Evolutionary conservation across 2,888 invertebrate genomes (phyloP).

Genomic region (Ligdia adustata): DNA sequence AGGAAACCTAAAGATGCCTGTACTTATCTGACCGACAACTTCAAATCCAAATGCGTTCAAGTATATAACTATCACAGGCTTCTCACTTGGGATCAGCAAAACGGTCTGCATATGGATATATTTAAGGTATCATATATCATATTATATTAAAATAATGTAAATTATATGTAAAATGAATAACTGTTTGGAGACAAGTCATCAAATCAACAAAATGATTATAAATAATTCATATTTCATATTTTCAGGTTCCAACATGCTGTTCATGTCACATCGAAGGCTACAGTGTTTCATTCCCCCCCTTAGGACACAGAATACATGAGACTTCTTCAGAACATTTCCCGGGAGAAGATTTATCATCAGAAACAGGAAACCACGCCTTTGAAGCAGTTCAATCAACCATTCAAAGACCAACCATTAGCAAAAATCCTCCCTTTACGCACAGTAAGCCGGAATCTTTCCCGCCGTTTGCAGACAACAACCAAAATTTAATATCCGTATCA

Average conservation of each 20-base stretch:
- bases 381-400: slow-evolving; percentile 72
- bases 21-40: slow-evolving; percentile 90
- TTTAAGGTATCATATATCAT: slow-evolving; percentile 85
- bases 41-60: slow-evolving; percentile 92
- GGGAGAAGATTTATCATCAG: slow-evolving; percentile 80
- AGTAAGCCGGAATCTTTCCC: slow-evolving; percentile 67
- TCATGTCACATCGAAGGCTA: slow-evolving; percentile 92
- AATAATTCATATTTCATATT: slow-evolving; percentile 26
- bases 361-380: slow-evolving; percentile 73
- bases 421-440: slow-evolving; percentile 61
- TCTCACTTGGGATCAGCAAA: slow-evolving; percentile 91
- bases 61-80: slow-evolving; percentile 93
- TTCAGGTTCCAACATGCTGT: slow-evolving; percentile 90
- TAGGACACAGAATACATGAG: slow-evolving; percentile 79
- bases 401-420: slow-evolving; percentile 60
- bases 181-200: too few relatives aligned
- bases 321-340: slow-evolving; percentile 82
- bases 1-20: slow-evolving; percentile 90
- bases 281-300: slow-evolving; percentile 87
- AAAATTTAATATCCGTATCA: slow-evolving; percentile 67
- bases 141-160: too few relatives aligned
- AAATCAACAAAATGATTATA: too few relatives aligned
- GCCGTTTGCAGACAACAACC: slow-evolving; percentile 59
- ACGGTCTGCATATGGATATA: slow-evolving; percentile 92
- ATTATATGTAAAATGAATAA: too few relatives aligned